Conservation (phyloP, 2,888 invertebrate genomes). For the Pecten maximus region DNA sequence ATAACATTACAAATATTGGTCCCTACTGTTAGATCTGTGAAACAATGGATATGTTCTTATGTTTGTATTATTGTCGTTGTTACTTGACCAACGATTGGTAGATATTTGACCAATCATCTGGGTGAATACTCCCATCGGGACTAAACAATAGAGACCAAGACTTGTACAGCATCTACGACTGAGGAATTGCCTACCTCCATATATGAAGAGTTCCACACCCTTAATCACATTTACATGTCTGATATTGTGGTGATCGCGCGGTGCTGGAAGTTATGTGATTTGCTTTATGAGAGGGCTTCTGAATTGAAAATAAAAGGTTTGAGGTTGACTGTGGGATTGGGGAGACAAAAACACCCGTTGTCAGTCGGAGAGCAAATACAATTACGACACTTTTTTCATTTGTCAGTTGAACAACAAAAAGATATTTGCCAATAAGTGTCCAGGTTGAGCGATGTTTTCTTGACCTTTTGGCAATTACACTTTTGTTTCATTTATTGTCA, state of each 20-base stretch:
- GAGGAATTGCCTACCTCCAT: not conserved
- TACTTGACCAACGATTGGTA: not conserved
- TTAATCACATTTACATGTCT: constrained; percentile 22
- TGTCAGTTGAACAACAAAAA: not conserved
- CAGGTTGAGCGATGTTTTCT: not conserved
- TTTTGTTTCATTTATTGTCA: not conserved
- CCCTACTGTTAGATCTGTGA: no score
- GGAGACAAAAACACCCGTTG: not conserved
- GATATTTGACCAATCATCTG: not conserved
- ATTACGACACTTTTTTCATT: not conserved
- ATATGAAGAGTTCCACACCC: not conserved
- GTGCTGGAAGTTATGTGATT: not conserved
- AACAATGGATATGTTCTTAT: not conserved
- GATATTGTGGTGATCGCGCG: not conserved
- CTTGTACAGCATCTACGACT: not conserved
- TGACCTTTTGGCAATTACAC: not conserved
- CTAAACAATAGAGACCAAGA: not conserved
- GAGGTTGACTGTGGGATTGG: not conserved
- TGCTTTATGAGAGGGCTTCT: not conserved
- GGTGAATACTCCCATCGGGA: not conserved
- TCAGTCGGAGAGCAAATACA: not conserved
- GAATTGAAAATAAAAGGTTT: not conserved
- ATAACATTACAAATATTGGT: no score
- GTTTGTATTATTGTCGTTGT: not conserved
- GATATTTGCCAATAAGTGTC: not conserved